Percentiles rank a stretch among this genome's conserved stretches.
phyloP scores from a whole-genome alignment of 2,888 invertebrate species.

The Mimas tiliae region DNA sequence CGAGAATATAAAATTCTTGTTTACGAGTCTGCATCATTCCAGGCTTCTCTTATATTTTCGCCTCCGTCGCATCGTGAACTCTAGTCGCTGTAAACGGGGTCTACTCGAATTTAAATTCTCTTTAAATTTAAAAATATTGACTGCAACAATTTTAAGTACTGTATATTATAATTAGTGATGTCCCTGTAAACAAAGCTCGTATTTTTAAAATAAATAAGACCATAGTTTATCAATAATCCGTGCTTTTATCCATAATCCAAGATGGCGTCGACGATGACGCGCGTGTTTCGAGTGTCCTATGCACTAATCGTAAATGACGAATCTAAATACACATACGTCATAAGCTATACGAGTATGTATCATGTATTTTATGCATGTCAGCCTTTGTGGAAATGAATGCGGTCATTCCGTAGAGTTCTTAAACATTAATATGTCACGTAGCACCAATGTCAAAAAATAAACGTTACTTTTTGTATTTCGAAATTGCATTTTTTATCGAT shows the following conservation, averaged over 20 bases:
- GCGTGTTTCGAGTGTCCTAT: constrained; percentile 5
- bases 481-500: constrained; percentile 27
- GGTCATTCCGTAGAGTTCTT: constrained; percentile 1
- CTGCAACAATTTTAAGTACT: too few relatives aligned
- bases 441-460: constrained; percentile 24
- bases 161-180: too few relatives aligned
- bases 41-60: too few relatives aligned
- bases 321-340: constrained; percentile 69
- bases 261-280: constrained; percentile 11
- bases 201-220: not conserved
- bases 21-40: too few relatives aligned
- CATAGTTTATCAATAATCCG: not conserved
- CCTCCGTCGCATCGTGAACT: too few relatives aligned
- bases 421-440: constrained; percentile 19
- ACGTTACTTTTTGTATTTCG: constrained; percentile 13
- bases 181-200: not conserved
- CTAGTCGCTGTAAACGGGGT: too few relatives aligned
- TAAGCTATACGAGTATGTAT: constrained; percentile 28
- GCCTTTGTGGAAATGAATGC: constrained; percentile 1
- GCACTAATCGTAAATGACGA: constrained; percentile 68
- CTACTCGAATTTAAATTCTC: too few relatives aligned
- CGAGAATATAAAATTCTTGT: too few relatives aligned
- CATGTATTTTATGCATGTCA: constrained; percentile 32
- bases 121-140: too few relatives aligned
- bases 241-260: constrained; percentile 20